These are phyloP conservation scores for Zonotrichia albicollis DNA, from an alignment of 2,797 vertebrate species.

Conservation along the genomic window DNA sequence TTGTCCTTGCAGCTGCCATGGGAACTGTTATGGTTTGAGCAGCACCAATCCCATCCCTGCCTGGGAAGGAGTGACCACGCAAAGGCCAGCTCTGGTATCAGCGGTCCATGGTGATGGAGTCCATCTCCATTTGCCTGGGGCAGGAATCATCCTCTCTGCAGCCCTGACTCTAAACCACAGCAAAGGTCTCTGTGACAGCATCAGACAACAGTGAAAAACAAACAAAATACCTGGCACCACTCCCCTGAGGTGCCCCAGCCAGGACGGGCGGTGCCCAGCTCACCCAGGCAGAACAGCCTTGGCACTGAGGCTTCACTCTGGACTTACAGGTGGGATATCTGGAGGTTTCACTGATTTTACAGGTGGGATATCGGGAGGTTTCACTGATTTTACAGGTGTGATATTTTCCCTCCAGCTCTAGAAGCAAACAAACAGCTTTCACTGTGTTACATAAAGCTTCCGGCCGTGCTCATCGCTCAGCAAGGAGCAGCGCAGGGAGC, in stretches of 20 bases:
- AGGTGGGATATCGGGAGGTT: background rate
- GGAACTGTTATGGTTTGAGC: rapidly evolving
- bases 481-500: background rate
- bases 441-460: rapidly evolving
- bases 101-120: background rate
- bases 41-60: background rate
- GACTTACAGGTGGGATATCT: background rate
- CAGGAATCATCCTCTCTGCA: background rate
- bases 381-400: background rate
- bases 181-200: background rate
- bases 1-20: background rate
- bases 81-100: background rate
- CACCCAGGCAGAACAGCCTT: background rate
- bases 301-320: background rate
- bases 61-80: background rate
- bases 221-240: background rate
- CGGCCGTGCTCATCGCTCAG: rapidly evolving
- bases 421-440: background rate
- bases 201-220: background rate
- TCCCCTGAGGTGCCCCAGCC: background rate
- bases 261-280: background rate
- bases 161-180: background rate
- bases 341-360: background rate
- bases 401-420: background rate
- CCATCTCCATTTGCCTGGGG: background rate